Conservation (phyloP, 2,113 vertebrate species). For the Cephalopterus ornatus region DNA sequence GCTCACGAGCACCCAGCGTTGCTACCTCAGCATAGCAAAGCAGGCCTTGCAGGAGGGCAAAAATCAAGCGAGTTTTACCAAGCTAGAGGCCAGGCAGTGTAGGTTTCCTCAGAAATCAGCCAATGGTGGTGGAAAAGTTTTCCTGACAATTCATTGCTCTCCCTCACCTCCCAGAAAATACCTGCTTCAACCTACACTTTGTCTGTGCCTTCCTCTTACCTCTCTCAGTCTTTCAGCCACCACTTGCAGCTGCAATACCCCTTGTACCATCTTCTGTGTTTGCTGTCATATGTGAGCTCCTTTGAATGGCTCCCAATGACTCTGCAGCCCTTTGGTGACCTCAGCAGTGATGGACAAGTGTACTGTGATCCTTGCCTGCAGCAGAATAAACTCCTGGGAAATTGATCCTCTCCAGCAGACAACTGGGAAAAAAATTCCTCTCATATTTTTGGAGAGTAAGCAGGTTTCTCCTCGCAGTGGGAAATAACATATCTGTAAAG, state of each 20-base stretch:
- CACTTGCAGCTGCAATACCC: not conserved
- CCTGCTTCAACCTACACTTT: not conserved
- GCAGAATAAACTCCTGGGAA: not conserved
- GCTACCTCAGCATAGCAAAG: not conserved
- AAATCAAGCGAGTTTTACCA: not conserved
- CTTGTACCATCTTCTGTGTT: not conserved
- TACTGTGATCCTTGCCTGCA: not conserved
- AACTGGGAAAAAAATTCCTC: not conserved
- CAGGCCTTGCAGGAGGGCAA: not conserved
- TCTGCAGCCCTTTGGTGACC: not conserved
- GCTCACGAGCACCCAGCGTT: not conserved
- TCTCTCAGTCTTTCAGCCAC: not conserved
- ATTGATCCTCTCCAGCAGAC: not conserved
- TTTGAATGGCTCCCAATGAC: not conserved
- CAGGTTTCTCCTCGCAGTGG: not conserved
- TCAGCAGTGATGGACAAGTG: not conserved
- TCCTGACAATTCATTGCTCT: not conserved
- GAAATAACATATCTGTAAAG: not conserved
- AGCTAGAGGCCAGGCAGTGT: not conserved
- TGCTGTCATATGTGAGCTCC: fast-evolving
- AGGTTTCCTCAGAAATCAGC: not conserved
- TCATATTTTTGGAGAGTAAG: not conserved
- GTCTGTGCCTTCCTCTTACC: not conserved
- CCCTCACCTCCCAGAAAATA: not conserved
- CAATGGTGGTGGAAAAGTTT: not conserved